Percentiles rank a stretch among this genome's conserved stretches.
Evolutionary conservation across 2,113 vertebrate genomes (phyloP).

Genomic region (Coturnix japonica): DNA sequence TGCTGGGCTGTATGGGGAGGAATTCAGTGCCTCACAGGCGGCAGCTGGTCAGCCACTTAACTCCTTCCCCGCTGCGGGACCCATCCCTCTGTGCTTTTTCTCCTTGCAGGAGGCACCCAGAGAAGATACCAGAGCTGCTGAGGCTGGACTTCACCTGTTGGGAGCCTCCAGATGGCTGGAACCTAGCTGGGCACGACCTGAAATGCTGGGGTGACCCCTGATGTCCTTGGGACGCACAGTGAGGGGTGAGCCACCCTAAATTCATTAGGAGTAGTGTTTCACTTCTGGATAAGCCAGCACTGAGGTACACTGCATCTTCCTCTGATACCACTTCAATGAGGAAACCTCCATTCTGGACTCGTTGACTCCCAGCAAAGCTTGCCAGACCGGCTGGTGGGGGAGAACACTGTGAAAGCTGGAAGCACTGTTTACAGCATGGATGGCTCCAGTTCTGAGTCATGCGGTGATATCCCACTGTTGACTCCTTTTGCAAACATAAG

Average conservation of each 20-base stretch:
- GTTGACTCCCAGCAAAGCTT: not conserved
- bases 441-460: not conserved
- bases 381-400: not conserved
- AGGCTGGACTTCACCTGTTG: not conserved
- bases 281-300: not conserved
- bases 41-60: slow-evolving; percentile 67
- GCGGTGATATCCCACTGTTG: not conserved
- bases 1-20: slow-evolving; percentile 63
- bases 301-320: not conserved
- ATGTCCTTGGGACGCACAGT: not conserved
- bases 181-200: not conserved
- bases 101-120: not conserved
- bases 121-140: not conserved
- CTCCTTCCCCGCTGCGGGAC: slow-evolving; percentile 53
- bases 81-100: not conserved
- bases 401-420: not conserved
- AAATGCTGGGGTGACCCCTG: not conserved
- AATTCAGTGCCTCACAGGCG: slow-evolving; percentile 60
- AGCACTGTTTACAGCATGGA: not conserved
- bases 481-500: not conserved
- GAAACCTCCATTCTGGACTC: not conserved
- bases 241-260: not conserved
- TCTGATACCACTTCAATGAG: not conserved
- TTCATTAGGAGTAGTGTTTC: not conserved
- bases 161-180: not conserved